Evolutionary conservation across 2,888 invertebrate genomes (phyloP), one percentile per base, ranked within the genome.

Genomic region (Timandra comae): DNA sequence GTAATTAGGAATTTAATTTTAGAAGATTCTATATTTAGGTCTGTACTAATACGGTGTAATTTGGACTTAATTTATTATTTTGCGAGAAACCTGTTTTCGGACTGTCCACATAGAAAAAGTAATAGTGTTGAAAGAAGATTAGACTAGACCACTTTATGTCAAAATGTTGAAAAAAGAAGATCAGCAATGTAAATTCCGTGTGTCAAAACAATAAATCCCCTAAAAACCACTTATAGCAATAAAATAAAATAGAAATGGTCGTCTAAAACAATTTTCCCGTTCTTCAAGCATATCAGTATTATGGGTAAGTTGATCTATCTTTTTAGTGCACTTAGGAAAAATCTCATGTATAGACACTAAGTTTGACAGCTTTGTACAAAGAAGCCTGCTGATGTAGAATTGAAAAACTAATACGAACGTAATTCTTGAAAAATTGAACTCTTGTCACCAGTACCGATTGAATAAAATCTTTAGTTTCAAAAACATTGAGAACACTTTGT

Each of bases 291-390:
- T 40, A 31, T 41, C 6, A 48, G 49, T 66, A 78, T 51, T 65
- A 80, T 80, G 80, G 78, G 79, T 77, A 54, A 72, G 78, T 66
- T 35, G 23, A 29, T 27, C 27, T 10, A 35, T 25, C 11, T 31
- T 9, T 27, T 16, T 21, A 19, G 7, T 34, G 11, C 37, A 21
- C 19, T 28, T 33, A 23, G 26, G 29, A 36, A 11, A 25, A 39
- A 26, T n/a, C n/a, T n/a, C n/a, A 41, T 23, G 38, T 35, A 50
- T 63, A 56, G 54, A 52, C 53, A 50, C 56, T 46, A 49, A 49
- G 49, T 60, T 61, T 66, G 62, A 74, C 75, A 77, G 76, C 75
- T 78, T 77, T 76, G 76, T 76, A 77, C 77, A 78, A 77, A 76
- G 56, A 69, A 73, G 64, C 67, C 68, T 67, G 61, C 62, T 41